phyloP scores from a whole-genome alignment of 2,888 invertebrate genomes.

The Epirrita christyi region DNA sequence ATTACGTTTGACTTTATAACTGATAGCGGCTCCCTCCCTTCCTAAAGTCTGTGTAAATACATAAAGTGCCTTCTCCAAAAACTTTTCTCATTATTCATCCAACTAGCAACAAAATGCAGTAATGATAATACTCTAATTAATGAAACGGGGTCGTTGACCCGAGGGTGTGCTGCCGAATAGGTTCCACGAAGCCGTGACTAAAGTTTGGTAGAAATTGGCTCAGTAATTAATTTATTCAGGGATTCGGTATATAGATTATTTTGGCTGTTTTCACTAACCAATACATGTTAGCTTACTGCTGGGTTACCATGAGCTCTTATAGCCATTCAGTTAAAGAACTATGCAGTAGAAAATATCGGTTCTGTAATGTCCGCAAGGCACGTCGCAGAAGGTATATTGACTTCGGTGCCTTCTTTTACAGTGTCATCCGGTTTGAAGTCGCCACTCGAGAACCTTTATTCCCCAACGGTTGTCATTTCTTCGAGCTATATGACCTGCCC shows the following conservation, averaged over 20 bases:
- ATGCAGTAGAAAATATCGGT: no score
- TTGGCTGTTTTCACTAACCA: background rate
- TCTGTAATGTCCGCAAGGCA: no score
- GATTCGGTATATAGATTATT: background rate
- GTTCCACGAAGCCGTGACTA: slow-evolving; percentile 33
- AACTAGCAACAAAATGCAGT: slow-evolving; percentile 40
- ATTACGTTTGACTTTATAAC: no score
- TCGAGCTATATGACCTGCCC: no score
- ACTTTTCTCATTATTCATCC: background rate
- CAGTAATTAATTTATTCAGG: slow-evolving; percentile 6
- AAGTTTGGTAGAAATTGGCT: slow-evolving; percentile 12
- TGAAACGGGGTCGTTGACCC: slow-evolving; percentile 59
- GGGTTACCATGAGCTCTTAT: no score
- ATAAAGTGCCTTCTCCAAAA: slow-evolving; percentile 44
- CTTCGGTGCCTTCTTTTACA: no score
- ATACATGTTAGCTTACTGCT: background rate
- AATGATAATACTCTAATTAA: slow-evolving; percentile 60
- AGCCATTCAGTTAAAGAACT: no score
- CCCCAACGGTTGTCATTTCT: no score
- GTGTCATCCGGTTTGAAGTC: no score
- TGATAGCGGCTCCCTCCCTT: no score
- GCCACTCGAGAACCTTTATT: no score
- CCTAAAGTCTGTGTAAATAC: background rate
- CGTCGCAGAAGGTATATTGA: no score
- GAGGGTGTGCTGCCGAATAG: slow-evolving; percentile 33